These are phyloP conservation scores for Keiferia lycopersicella DNA, from an alignment of 2,888 invertebrate species.

Conservation along the genomic window DNA sequence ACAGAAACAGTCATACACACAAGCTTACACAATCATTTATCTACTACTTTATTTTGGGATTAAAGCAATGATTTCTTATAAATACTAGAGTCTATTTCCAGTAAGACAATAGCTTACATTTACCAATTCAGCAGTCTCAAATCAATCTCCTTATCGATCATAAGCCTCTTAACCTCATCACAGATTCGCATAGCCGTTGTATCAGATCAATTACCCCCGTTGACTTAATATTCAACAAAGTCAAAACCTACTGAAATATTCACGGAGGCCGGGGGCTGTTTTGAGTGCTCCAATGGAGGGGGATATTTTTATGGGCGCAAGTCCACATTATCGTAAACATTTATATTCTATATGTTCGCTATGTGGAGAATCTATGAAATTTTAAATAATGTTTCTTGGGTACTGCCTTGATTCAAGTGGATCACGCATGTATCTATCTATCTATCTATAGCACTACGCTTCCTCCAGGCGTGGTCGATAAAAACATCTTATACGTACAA, in stretches of 20 bases:
- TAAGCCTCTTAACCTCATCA: slow-evolving; percentile 22
- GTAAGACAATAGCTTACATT: neutral
- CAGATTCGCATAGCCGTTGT: slow-evolving; percentile 14
- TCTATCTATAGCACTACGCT: no score
- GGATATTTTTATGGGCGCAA: slow-evolving; percentile 65
- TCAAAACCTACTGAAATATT: slow-evolving; percentile 78
- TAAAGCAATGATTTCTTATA: neutral
- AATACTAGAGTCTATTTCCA: neutral
- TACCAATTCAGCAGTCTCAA: neutral
- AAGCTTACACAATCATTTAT: no score
- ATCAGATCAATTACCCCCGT: slow-evolving; percentile 79
- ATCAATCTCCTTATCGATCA: slow-evolving; percentile 21
- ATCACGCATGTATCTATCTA: no score
- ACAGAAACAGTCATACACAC: no score
- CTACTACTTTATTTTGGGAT: no score
- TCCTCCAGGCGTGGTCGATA: no score
- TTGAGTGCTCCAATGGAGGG: slow-evolving; percentile 69
- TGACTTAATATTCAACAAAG: slow-evolving; percentile 79
- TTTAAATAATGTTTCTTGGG: neutral
- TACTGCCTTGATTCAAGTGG: neutral
- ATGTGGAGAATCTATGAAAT: slow-evolving; percentile 7
- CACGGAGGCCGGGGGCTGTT: slow-evolving; percentile 70
- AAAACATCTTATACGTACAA: no score
- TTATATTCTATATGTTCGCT: slow-evolving; percentile 47
- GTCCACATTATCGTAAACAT: slow-evolving; percentile 73